phyloP scores from a whole-genome alignment of 2,888 invertebrate genomes.

The Anaspis maculata region DNA sequence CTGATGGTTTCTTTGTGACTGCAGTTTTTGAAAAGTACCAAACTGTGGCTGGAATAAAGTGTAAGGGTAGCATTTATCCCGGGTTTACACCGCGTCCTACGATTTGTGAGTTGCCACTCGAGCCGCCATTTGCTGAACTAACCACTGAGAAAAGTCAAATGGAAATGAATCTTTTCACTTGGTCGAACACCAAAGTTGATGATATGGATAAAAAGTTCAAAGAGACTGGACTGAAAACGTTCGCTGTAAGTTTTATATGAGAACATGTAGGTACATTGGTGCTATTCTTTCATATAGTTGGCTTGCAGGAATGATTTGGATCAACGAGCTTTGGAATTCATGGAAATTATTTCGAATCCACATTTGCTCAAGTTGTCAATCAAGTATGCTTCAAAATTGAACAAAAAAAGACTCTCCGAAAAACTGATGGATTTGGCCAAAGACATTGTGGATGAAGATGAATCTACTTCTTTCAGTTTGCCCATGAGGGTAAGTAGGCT shows the following conservation, averaged over 20 bases:
- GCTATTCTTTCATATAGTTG: slow-evolving; percentile 56
- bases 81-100: slow-evolving; percentile 80
- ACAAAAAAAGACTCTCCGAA: slow-evolving; percentile 70
- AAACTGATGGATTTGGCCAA: slow-evolving; percentile 48
- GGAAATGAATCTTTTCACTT: slow-evolving; percentile 66
- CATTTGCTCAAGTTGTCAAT: slow-evolving; percentile 74
- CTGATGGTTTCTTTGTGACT: slow-evolving; percentile 68
- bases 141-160: slow-evolving; percentile 72
- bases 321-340: slow-evolving; percentile 77
- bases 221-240: slow-evolving; percentile 79
- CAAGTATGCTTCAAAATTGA: slow-evolving; percentile 78
- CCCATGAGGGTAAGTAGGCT: too few species aligned
- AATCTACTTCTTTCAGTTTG: too few species aligned
- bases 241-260: slow-evolving; percentile 70
- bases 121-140: slow-evolving; percentile 41
- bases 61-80: slow-evolving; percentile 84
- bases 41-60: slow-evolving; percentile 73
- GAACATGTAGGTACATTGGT: too few species aligned
- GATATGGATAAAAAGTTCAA: slow-evolving; percentile 61
- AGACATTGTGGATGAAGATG: slow-evolving; percentile 22
- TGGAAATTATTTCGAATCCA: slow-evolving; percentile 70
- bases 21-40: slow-evolving; percentile 71
- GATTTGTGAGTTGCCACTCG: slow-evolving; percentile 64
- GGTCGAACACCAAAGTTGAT: slow-evolving; percentile 53
- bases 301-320: slow-evolving; percentile 80